Evolutionary conservation across 1,140 invertebrate genomes (phyloP).

Genomic region (Chrysoperla carnea): DNA sequence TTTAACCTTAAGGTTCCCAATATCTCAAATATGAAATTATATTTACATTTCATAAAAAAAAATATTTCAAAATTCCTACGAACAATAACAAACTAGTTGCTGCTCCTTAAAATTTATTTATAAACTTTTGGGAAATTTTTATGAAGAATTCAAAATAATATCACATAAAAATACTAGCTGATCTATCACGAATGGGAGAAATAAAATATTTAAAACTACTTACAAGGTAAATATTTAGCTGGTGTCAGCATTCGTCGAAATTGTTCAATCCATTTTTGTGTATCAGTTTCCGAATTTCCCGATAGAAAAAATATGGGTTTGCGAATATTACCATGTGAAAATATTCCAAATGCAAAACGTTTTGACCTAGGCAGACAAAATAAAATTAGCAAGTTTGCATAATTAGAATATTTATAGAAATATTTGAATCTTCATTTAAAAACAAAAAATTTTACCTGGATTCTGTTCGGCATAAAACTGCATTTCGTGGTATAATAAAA

Average conservation of each 20-base stretch:
- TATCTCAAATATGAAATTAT: too few relatives aligned
- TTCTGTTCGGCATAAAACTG: constrained; percentile 28
- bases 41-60: too few relatives aligned
- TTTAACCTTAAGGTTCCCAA: too few relatives aligned
- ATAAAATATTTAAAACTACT: background rate
- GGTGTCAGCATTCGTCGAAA: constrained; percentile 27
- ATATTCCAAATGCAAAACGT: constrained; percentile 33
- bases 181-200: background rate
- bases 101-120: too few relatives aligned
- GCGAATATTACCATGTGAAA: constrained; percentile 21
- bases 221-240: constrained; percentile 17
- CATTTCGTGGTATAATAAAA: constrained; percentile 21
- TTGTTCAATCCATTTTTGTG: constrained; percentile 32
- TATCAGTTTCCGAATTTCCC: constrained; percentile 29
- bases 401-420: background rate
- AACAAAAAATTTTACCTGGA: constrained; percentile 18
- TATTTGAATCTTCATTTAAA: too few relatives aligned
- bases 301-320: constrained; percentile 30
- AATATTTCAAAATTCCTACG: too few relatives aligned
- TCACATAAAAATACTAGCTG: background rate
- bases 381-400: background rate
- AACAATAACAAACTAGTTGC: too few relatives aligned
- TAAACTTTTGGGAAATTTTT: too few relatives aligned
- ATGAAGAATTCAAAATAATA: constrained; percentile 1
- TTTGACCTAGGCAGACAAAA: constrained; percentile 18